A percentile compares a stretch with the other conserved stretches of the same genome.
Conservation (phyloP, 2,888 invertebrate genomes). For the Parelbella ahira region DNA sequence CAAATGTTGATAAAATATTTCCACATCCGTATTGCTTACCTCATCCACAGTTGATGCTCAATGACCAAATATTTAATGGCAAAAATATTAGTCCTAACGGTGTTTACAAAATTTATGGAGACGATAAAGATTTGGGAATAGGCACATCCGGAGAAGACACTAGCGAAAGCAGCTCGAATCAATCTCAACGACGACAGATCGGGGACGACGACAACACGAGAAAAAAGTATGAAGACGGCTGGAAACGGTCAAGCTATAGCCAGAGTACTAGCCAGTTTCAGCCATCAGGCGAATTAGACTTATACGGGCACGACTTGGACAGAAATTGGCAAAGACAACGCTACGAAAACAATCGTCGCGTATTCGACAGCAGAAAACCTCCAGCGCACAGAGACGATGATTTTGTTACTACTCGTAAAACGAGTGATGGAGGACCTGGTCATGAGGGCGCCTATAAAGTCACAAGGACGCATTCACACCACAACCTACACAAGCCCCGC, state of each 20-base stretch:
- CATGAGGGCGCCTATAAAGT: conserved; percentile 72
- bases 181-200: conserved; percentile 83
- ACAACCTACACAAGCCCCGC: conserved; percentile 80
- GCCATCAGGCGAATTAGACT: conserved; percentile 83
- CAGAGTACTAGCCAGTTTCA: conserved; percentile 81
- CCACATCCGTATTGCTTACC: conserved; percentile 86
- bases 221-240: conserved; percentile 83
- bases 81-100: conserved; percentile 78
- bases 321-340: conserved; percentile 76
- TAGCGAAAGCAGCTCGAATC: conserved; percentile 89
- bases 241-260: conserved; percentile 83
- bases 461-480: conserved; percentile 82
- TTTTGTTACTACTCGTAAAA: conserved; percentile 55
- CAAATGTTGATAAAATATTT: conserved; percentile 82
- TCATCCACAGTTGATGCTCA: conserved; percentile 84
- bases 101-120: conserved; percentile 82
- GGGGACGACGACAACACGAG: conserved; percentile 80
- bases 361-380: conserved; percentile 58
- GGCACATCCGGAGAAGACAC: conserved; percentile 93
- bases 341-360: conserved; percentile 60
- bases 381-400: conserved; percentile 55
- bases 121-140: conserved; percentile 88
- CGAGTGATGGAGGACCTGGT: conserved; percentile 63
- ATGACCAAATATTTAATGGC: conserved; percentile 76
- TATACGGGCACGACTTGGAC: conserved; percentile 83